These are phyloP conservation scores for Dexiosoma caninum DNA, from an alignment of 2,888 invertebrate species.

Conservation along the genomic window DNA sequence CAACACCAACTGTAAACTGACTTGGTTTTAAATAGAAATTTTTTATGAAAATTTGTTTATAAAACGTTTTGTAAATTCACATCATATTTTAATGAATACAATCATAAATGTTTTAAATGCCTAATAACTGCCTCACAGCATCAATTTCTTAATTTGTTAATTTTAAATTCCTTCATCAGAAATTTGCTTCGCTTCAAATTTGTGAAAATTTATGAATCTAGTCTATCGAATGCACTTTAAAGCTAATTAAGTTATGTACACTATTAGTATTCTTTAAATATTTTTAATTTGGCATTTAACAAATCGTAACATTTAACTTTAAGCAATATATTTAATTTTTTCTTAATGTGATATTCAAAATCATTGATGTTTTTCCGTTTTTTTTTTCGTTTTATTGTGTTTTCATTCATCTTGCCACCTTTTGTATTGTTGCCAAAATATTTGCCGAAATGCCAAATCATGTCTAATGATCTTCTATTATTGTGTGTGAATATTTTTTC, in stretches of 20 bases:
- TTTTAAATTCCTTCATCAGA: too few relatives aligned
- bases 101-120: too few relatives aligned
- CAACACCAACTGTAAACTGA: too few relatives aligned
- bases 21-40: too few relatives aligned
- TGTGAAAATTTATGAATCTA: too few relatives aligned
- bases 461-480: slow-evolving; percentile 49
- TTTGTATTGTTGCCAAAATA: slow-evolving; percentile 22
- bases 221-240: too few relatives aligned
- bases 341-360: slow-evolving; percentile 11
- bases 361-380: background rate
- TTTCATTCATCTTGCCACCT: background rate
- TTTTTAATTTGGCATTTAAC: slow-evolving; percentile 33
- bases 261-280: background rate
- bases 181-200: too few relatives aligned
- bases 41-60: too few relatives aligned
- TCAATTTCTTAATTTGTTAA: too few relatives aligned
- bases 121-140: too few relatives aligned
- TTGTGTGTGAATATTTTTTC: slow-evolving; percentile 42
- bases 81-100: too few relatives aligned
- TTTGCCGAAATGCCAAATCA: slow-evolving; percentile 61
- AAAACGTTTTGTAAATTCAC: too few relatives aligned
- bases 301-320: slow-evolving; percentile 19
- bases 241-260: slow-evolving; percentile 5
- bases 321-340: slow-evolving; percentile 27
- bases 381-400: background rate